phyloP scores from a whole-genome alignment of 2,888 invertebrate genomes.

The Rhamphomyia laevipes region DNA sequence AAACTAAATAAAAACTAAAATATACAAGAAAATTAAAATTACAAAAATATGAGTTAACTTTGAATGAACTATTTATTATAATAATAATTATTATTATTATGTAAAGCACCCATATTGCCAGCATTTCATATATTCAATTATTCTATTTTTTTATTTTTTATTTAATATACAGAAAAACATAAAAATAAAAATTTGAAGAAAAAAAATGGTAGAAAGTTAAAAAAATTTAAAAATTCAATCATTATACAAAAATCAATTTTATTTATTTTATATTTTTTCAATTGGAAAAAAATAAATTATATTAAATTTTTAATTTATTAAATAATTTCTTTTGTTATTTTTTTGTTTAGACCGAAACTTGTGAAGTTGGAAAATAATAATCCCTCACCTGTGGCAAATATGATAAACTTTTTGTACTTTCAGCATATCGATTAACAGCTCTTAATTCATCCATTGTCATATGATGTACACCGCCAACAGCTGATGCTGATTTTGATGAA shows the following conservation, averaged over 20 bases:
- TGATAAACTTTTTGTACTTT: slow-evolving; percentile 82
- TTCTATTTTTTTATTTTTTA: not conserved
- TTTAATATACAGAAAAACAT: not conserved
- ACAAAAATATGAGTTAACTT: too few species aligned
- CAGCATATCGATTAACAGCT: slow-evolving; percentile 80
- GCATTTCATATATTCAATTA: not conserved
- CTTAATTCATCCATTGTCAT: slow-evolving; percentile 75
- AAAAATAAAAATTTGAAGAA: not conserved
- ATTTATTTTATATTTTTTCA: slow-evolving; percentile 12
- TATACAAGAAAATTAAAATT: too few species aligned
- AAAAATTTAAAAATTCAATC: not conserved
- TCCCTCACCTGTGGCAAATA: slow-evolving; percentile 78
- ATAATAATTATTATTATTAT: not conserved
- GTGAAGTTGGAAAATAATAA: slow-evolving; percentile 35
- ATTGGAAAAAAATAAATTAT: slow-evolving; percentile 13
- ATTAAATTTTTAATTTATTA: slow-evolving; percentile 6
- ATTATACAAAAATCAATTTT: not conserved
- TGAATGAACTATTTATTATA: not conserved
- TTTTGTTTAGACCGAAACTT: slow-evolving; percentile 32
- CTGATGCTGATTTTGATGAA: slow-evolving; percentile 49
- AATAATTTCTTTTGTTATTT: slow-evolving; percentile 12
- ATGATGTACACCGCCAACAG: slow-evolving; percentile 38
- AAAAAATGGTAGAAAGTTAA: not conserved
- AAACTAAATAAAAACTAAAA: too few species aligned
- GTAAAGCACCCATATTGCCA: slow-evolving; percentile 3